Percentiles rank a stretch among this genome's conserved stretches.
These are phyloP conservation scores for Poecile atricapillus DNA, from an alignment of 2,113 vertebrate genomes.

Conservation along the genomic window DNA sequence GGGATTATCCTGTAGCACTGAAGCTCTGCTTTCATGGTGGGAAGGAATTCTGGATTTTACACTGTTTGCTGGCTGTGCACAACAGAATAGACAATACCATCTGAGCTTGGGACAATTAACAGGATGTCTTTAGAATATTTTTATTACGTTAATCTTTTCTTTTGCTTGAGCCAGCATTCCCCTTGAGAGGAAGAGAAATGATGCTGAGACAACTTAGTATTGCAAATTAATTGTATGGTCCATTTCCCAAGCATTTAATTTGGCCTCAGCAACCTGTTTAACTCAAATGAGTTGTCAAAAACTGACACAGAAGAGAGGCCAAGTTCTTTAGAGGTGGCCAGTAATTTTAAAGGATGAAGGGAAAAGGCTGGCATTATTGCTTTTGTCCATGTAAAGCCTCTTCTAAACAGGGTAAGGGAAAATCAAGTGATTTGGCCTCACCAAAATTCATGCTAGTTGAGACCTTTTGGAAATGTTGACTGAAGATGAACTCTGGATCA, in stretches of 20 bases:
- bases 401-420: not conserved
- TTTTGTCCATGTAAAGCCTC: conserved; percentile 6
- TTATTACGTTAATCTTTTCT: conserved; percentile 39
- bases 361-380: not conserved
- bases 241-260: conserved; percentile 48
- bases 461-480: not conserved
- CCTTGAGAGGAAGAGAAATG: conserved; percentile 41
- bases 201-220: conserved; percentile 12
- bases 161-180: conserved; percentile 12
- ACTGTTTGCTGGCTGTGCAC: not conserved
- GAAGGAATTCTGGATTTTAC: conserved; percentile 27
- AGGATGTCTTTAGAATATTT: conserved; percentile 38
- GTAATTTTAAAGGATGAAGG: conserved; percentile 12
- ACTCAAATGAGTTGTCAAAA: conserved; percentile 5
- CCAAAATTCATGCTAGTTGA: not conserved
- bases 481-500: not conserved
- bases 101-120: not conserved
- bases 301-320: not conserved
- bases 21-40: not conserved
- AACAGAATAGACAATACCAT: not conserved
- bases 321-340: conserved; percentile 18
- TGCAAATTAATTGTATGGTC: conserved; percentile 37
- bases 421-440: not conserved
- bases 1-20: not conserved
- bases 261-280: conserved; percentile 27